A percentile compares a stretch with the other conserved stretches of the same genome.
Conservation (phyloP, 1,140 invertebrate genomes). For the Aphelenchoides besseyi region DNA sequence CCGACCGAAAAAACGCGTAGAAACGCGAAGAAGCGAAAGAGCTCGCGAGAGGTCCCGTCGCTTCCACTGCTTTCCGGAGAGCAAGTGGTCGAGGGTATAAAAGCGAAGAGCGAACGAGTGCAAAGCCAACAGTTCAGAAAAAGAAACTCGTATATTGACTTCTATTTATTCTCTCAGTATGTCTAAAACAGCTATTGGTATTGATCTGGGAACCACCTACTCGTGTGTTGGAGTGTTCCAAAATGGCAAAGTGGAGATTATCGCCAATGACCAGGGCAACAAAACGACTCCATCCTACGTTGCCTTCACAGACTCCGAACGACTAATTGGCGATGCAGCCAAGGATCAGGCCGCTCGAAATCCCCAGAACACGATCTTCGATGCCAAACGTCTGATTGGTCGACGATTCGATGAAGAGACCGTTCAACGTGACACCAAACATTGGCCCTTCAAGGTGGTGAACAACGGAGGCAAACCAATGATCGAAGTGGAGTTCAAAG, state of each 20-base stretch:
- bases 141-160: not conserved
- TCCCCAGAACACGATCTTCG: slow-evolving; percentile 77
- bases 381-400: slow-evolving; percentile 74
- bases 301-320: slow-evolving; percentile 80
- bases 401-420: slow-evolving; percentile 73
- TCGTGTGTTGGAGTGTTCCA: slow-evolving; percentile 69
- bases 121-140: not conserved
- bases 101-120: not conserved
- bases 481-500: slow-evolving; percentile 66
- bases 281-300: slow-evolving; percentile 81
- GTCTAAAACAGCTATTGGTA: slow-evolving; percentile 64
- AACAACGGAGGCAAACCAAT: slow-evolving; percentile 61
- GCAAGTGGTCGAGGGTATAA: too few species aligned
- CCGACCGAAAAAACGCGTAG: too few species aligned
- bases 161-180: not conserved
- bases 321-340: slow-evolving; percentile 75
- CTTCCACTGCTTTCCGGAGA: too few species aligned
- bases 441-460: slow-evolving; percentile 67
- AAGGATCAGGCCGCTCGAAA: slow-evolving; percentile 74
- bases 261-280: slow-evolving; percentile 81
- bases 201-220: slow-evolving; percentile 68
- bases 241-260: slow-evolving; percentile 76
- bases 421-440: slow-evolving; percentile 71
- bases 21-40: too few species aligned
- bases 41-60: too few species aligned